Evolutionary conservation across 2,113 vertebrate species (phyloP), one percentile per base, ranked within the genome.

Genomic region (Coreoperca whiteheadi): DNA sequence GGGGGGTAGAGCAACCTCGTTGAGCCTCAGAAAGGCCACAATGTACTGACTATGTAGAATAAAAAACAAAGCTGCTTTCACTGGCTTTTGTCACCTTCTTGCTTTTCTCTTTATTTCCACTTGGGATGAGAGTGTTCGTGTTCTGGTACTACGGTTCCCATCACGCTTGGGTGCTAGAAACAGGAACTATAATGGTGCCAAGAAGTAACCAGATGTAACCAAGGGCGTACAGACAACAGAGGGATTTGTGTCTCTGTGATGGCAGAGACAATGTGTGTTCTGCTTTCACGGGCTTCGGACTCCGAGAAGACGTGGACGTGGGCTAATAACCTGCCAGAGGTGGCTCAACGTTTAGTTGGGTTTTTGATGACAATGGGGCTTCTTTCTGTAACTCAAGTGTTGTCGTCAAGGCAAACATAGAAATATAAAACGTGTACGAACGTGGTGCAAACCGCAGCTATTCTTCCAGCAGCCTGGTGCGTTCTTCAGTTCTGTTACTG

Each of bases 351-450:
- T 4, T 43, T 9, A 28, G 8, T n/a, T 12, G n/a, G 9, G 43
- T 32, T 43, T 37, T 10, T 23, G 23, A 51, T 23, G 8, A n/a
- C 18, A 57, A 46, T 21, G 41, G 10, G 28, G 18, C 23, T 15
- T 25, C 20, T 56, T 67, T 60, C 64, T 41, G 28, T 6, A 50
- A 56, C 20, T 34, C 16, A 66, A 59, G 37, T 60, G 53, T 30
- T 6, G 1, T 43, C 43, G 53, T 50, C 0, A 78, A 74, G 32
- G 43, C 56, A 30, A 48, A 83, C 28, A 83, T 41, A 8, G 60
- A 56, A 68, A 79, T 72, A 66, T 59, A n/a, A n/a, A n/a, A n/a
- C n/a, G n/a, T n/a, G n/a, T n/a, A 60, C 25, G 64, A 16, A 37
- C 14, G n/a, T 39, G 21, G 21, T 20, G 34, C 32, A n/a, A n/a